Conservation (phyloP, 2,888 invertebrate genomes). For the Merodon equestris region DNA sequence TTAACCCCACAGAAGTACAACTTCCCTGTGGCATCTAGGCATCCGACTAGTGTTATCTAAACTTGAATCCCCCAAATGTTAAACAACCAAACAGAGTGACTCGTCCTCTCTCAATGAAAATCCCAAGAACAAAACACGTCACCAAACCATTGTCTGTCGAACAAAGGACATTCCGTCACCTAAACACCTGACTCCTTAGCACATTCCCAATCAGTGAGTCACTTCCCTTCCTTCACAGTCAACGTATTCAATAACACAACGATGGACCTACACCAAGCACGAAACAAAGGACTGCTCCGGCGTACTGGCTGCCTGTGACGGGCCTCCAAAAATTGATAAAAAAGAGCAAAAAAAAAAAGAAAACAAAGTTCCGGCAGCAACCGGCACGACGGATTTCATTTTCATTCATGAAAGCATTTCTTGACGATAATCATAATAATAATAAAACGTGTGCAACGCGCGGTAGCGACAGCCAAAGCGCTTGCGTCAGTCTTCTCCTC, state of each 20-base stretch:
- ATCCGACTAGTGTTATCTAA: too few relatives aligned
- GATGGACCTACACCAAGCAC: constrained; percentile 50
- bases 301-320: not conserved
- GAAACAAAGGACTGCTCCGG: constrained; percentile 48
- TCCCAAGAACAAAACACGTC: not conserved
- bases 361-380: constrained; percentile 12
- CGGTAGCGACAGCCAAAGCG: constrained; percentile 38
- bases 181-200: too few relatives aligned
- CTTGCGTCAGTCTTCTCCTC: constrained; percentile 58
- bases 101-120: too few relatives aligned
- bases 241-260: not conserved
- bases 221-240: not conserved
- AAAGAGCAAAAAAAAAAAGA: constrained; percentile 2
- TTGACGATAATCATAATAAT: constrained; percentile 42
- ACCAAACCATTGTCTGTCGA: too few relatives aligned
- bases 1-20: too few relatives aligned
- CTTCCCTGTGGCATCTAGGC: too few relatives aligned
- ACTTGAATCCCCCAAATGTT: too few relatives aligned
- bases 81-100: too few relatives aligned
- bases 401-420: constrained; percentile 65
- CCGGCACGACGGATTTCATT: constrained; percentile 46
- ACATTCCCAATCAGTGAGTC: constrained; percentile 15
- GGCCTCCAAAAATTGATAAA: constrained; percentile 21
- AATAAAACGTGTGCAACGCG: constrained; percentile 45
- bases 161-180: constrained; percentile 55